Conservation (phyloP, 1,140 invertebrate genomes). For the Philotrypesis tridentata region DNA sequence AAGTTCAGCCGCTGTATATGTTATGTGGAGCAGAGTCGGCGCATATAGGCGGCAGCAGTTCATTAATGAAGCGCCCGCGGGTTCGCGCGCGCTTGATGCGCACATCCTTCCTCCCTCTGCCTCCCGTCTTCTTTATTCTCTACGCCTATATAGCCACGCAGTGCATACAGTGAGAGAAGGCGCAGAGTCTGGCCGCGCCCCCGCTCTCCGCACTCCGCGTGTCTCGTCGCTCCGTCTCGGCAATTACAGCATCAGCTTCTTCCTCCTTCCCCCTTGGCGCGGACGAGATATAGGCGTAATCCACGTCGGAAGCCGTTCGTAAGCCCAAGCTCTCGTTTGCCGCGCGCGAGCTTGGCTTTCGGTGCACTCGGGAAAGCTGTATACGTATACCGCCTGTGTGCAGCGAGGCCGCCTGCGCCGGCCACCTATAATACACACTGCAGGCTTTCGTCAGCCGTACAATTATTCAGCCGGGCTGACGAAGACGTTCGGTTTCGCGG, state of each 20-base stretch:
- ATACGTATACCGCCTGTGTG: too few species aligned
- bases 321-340: constrained; percentile 29
- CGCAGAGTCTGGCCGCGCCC: background rate
- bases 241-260: constrained; percentile 26
- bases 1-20: background rate
- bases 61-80: constrained; percentile 31
- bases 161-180: too few species aligned
- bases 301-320: constrained; percentile 39
- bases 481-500: background rate
- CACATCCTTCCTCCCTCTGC: background rate
- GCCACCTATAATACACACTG: background rate
- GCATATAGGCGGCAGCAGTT: constrained; percentile 25
- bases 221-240: background rate
- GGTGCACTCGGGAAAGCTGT: background rate
- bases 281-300: constrained; percentile 36
- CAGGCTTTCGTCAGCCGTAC: background rate
- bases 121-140: background rate
- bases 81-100: background rate
- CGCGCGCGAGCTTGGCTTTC: background rate
- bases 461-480: background rate
- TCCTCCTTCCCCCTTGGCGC: background rate
- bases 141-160: too few species aligned
- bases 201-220: background rate
- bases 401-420: background rate
- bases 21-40: background rate